Conservation (phyloP, 2,797 vertebrate species). For the Enteromius mattozi region DNA sequence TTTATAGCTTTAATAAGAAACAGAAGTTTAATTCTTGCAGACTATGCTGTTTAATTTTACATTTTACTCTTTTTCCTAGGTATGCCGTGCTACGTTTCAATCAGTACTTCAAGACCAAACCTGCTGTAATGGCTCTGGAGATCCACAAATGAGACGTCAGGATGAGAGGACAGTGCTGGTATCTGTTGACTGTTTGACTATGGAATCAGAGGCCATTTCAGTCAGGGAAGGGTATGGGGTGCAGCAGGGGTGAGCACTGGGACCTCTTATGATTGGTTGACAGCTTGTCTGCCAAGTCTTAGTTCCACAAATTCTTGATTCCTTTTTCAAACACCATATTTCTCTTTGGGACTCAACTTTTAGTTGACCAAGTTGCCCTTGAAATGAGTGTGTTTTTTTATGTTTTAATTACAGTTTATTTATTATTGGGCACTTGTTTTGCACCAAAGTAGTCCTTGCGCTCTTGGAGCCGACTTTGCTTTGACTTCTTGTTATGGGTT, state of each 20-base stretch:
- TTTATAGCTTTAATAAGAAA: too few species aligned
- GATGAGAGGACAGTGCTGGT: neutral
- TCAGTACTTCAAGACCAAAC: conserved; percentile 96
- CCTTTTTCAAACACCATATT: conserved; percentile 62
- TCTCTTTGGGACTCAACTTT: conserved; percentile 52
- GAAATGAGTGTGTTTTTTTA: conserved; percentile 15
- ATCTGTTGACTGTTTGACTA: conserved; percentile 20
- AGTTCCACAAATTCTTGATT: conserved; percentile 60
- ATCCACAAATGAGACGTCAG: conserved; percentile 81
- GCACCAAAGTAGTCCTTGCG: conserved; percentile 21
- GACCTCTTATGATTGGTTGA: conserved; percentile 15
- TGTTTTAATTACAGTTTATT: conserved; percentile 42
- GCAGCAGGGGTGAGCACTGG: conserved; percentile 48
- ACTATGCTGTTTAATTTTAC: too few species aligned
- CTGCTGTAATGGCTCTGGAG: conserved; percentile 85
- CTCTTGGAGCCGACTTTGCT: conserved; percentile 6
- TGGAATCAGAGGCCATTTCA: conserved; percentile 52
- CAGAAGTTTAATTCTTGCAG: too few species aligned
- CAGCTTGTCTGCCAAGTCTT: conserved; percentile 32
- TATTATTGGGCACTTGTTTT: conserved; percentile 42
- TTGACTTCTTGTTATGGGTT: conserved; percentile 42
- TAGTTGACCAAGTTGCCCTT: conserved; percentile 52
- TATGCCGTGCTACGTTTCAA: conserved; percentile 94
- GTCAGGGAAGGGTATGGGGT: conserved; percentile 43
- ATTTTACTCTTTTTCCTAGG: conserved; percentile 69